Evolutionary conservation across 2,113 vertebrate species (phyloP).

Genomic region (Peucedramus taeniatus): DNA sequence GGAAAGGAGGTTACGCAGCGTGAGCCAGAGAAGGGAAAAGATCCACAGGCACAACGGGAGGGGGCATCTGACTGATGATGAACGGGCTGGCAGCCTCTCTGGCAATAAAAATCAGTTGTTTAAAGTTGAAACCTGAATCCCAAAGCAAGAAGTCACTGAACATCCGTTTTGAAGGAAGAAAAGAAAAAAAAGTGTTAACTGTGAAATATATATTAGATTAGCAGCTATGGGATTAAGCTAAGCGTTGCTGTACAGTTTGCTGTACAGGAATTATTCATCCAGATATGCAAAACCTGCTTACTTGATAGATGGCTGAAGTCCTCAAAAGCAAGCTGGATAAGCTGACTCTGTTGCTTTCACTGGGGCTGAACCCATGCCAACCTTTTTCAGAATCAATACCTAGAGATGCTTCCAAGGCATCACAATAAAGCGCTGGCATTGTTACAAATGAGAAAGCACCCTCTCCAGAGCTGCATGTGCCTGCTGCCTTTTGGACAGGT

Average conservation of each 20-base stretch:
- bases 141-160: neutral
- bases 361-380: neutral
- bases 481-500: neutral
- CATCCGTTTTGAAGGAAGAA: neutral
- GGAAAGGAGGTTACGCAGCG: conserved; percentile 41
- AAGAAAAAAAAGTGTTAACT: neutral
- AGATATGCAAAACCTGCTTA: neutral
- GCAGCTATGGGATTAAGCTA: neutral
- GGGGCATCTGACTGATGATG: neutral
- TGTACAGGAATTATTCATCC: neutral
- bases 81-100: neutral
- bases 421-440: conserved; percentile 33
- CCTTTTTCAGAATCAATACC: conserved; percentile 16
- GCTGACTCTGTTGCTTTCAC: neutral
- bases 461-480: neutral
- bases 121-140: neutral
- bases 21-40: neutral
- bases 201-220: neutral
- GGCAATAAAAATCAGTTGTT: neutral
- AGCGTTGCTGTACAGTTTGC: neutral
- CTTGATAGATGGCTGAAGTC: neutral
- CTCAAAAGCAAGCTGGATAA: conserved; percentile 23
- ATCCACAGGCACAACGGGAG: neutral
- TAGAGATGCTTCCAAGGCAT: conserved; percentile 35
- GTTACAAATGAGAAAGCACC: conserved; percentile 31